Percentiles rank a stretch among this genome's conserved stretches.
Conservation (phyloP, 2,113 vertebrate genomes). For the Daphoenositta chrysoptera region DNA sequence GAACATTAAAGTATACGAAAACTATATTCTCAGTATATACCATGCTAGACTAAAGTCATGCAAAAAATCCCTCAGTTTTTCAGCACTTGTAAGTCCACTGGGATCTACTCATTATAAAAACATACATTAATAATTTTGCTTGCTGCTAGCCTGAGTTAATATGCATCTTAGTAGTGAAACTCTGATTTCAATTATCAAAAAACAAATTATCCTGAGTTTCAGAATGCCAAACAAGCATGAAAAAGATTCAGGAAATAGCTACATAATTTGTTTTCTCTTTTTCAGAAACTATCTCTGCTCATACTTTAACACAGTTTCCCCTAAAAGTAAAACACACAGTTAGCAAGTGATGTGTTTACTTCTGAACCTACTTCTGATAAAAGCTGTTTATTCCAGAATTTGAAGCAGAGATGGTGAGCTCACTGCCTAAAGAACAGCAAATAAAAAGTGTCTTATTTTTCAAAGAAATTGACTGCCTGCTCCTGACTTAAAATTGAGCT, state of each 20-base stretch:
- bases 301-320: not conserved
- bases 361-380: conserved; percentile 32
- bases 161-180: conserved; percentile 11
- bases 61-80: not conserved
- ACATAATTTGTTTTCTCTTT: conserved; percentile 32
- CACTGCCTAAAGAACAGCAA: not conserved
- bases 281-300: conserved; percentile 28
- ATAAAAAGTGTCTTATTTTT: not conserved
- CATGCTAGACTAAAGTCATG: not conserved
- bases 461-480: not conserved
- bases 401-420: not conserved
- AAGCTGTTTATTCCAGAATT: conserved; percentile 35
- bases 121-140: conserved; percentile 1
- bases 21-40: not conserved
- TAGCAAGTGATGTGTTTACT: conserved; percentile 7
- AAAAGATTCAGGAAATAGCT: conserved; percentile 39
- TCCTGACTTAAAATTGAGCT: not conserved
- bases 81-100: not conserved
- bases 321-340: conserved; percentile 21
- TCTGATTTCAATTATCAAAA: not conserved
- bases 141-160: conserved; percentile 28
- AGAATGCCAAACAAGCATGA: conserved; percentile 1
- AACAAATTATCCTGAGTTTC: conserved; percentile 48
- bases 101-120: conserved; percentile 15
- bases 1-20: not conserved